Percentiles rank a stretch among this genome's conserved stretches.
Evolutionary conservation across 1,140 invertebrate species (phyloP).

Genomic region (Drosophila sechellia): DNA sequence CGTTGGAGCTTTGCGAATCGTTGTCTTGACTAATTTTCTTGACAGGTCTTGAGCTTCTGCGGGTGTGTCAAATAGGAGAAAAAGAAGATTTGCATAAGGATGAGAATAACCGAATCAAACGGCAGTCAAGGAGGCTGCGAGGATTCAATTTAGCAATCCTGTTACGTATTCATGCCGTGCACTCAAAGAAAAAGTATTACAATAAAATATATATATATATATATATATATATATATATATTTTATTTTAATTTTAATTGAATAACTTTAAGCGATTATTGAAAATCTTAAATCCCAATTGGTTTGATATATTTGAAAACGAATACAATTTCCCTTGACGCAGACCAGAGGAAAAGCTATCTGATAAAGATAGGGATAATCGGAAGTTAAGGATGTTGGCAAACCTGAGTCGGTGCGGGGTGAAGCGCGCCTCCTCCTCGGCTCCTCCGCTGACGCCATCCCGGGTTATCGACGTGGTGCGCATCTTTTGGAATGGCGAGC

Average conservation of each 20-base stretch:
- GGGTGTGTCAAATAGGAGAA: slow-evolving; percentile 24
- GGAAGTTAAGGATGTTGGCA: slow-evolving; percentile 10
- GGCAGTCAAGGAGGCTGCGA: background rate
- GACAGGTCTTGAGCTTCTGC: slow-evolving; percentile 89
- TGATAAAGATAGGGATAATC: background rate
- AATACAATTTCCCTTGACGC: background rate
- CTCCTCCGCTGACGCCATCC: slow-evolving; percentile 84
- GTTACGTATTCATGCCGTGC: slow-evolving; percentile 4
- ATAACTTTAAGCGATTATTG: too few species aligned
- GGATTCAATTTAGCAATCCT: slow-evolving; percentile 35
- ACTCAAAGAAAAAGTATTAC: background rate
- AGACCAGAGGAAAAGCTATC: background rate
- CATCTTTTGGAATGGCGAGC: slow-evolving; percentile 86
- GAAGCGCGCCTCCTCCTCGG: slow-evolving; percentile 86
- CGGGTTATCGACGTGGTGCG: slow-evolving; percentile 85
- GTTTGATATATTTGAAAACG: background rate
- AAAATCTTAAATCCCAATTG: background rate
- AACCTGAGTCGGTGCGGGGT: slow-evolving; percentile 90
- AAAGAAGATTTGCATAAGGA: slow-evolving; percentile 9
- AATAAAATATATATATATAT: too few species aligned
- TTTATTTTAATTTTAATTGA: too few species aligned
- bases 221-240: too few species aligned
- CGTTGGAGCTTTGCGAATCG: slow-evolving; percentile 94
- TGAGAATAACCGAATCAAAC: slow-evolving; percentile 28
- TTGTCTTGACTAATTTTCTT: slow-evolving; percentile 88